These are phyloP conservation scores for Neodiprion lecontei DNA, from an alignment of 1,140 invertebrate genomes.

Conservation along the genomic window DNA sequence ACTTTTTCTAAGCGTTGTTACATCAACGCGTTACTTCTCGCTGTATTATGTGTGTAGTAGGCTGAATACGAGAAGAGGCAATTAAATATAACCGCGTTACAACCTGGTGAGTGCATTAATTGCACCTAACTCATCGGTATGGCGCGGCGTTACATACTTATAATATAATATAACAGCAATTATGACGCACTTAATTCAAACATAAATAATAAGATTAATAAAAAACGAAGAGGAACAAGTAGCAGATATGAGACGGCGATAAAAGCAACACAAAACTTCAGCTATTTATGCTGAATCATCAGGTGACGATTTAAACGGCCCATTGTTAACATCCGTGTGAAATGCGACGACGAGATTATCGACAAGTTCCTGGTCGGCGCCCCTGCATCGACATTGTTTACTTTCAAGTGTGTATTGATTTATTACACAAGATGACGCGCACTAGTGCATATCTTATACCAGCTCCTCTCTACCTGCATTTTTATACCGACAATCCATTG, in stretches of 20 bases:
- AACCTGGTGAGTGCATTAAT: slow-evolving; percentile 2
- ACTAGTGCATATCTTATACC: too few species aligned
- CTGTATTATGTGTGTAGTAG: neutral
- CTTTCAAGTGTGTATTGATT: neutral
- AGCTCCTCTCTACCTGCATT: too few species aligned
- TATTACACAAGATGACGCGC: neutral
- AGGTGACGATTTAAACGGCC: neutral
- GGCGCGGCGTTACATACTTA: too few species aligned
- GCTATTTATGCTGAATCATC: neutral
- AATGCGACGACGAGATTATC: neutral
- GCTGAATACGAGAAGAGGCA: neutral
- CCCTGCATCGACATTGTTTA: neutral
- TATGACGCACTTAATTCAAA: too few species aligned
- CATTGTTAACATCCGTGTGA: neutral
- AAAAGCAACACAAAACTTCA: too few species aligned
- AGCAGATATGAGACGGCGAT: too few species aligned
- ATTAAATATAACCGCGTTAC: slow-evolving; percentile 2
- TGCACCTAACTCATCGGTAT: neutral
- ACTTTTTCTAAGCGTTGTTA: neutral
- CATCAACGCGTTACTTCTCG: neutral
- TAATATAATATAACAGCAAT: too few species aligned
- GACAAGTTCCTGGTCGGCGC: neutral
- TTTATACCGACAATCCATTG: too few species aligned
- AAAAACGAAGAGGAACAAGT: neutral
- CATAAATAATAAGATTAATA: neutral